Evolutionary conservation across 1,140 invertebrate species (phyloP).

Genomic region (Drosophila kohkoa): DNA sequence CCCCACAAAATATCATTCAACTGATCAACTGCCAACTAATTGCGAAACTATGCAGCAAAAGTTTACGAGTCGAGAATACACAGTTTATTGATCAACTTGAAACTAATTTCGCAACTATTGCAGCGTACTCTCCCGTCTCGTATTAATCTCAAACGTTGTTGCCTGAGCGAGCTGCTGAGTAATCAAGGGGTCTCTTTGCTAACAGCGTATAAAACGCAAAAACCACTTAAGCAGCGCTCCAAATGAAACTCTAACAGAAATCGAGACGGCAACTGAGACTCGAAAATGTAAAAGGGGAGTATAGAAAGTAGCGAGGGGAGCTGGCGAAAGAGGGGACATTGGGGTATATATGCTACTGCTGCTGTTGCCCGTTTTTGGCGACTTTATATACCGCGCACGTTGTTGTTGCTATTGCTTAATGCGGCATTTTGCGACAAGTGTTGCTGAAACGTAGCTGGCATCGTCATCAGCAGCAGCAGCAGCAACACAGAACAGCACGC

Average conservation of each 20-base stretch:
- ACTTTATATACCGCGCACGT: conserved; percentile 79
- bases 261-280: conserved; percentile 14
- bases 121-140: background rate
- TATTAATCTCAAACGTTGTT: conserved; percentile 9
- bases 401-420: conserved; percentile 68
- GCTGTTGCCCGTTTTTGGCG: conserved; percentile 49
- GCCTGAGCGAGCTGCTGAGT: background rate
- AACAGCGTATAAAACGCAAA: conserved; percentile 5
- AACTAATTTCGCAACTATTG: conserved; percentile 16
- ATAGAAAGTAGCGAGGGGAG: background rate
- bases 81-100: conserved; percentile 17
- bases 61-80: background rate
- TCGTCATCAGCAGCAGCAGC: conserved; percentile 69
- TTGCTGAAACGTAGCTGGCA: conserved; percentile 74
- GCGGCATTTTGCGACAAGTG: conserved; percentile 81
- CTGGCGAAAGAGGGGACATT: background rate
- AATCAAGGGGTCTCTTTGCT: background rate
- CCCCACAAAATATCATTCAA: background rate
- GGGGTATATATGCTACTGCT: background rate
- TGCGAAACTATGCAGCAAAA: background rate
- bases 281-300: conserved; percentile 8
- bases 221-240: conserved; percentile 19
- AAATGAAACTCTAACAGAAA: conserved; percentile 22
- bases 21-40: background rate
- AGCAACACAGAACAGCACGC: conserved; percentile 8